Conservation (phyloP, 2,888 invertebrate species). For the Onthophagus sagittarius region DNA sequence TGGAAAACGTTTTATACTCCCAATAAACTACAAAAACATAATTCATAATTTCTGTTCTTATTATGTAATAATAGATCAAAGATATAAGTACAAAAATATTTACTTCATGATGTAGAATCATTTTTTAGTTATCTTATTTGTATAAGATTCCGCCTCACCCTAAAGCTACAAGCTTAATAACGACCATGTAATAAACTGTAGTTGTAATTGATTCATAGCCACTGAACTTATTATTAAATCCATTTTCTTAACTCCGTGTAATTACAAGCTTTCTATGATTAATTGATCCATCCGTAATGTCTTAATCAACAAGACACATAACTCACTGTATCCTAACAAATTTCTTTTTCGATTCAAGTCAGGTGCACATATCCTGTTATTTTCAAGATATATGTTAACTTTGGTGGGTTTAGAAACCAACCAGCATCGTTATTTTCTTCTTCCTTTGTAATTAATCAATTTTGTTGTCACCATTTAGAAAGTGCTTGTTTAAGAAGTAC, state of each 20-base stretch:
- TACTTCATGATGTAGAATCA: no score
- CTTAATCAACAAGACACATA: not conserved
- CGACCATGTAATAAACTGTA: not conserved
- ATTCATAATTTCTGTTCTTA: no score
- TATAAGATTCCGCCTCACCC: no score
- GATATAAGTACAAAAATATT: no score
- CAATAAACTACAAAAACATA: no score
- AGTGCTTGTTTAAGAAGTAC: not conserved
- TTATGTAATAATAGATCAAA: no score
- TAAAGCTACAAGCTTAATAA: not conserved
- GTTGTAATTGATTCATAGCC: not conserved
- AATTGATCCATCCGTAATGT: not conserved
- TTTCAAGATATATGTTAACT: not conserved
- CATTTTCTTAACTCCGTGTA: not conserved
- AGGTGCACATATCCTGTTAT: not conserved
- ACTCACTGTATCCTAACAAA: not conserved
- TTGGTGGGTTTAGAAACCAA: not conserved
- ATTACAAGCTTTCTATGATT: not conserved
- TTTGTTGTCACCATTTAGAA: not conserved
- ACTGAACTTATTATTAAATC: not conserved
- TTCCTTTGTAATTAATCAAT: not conserved
- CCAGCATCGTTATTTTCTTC: not conserved
- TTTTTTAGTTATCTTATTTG: no score
- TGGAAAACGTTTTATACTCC: no score
- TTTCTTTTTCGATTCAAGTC: not conserved